Conservation (phyloP, 2,797 vertebrate species). For the Semotilus atromaculatus region DNA sequence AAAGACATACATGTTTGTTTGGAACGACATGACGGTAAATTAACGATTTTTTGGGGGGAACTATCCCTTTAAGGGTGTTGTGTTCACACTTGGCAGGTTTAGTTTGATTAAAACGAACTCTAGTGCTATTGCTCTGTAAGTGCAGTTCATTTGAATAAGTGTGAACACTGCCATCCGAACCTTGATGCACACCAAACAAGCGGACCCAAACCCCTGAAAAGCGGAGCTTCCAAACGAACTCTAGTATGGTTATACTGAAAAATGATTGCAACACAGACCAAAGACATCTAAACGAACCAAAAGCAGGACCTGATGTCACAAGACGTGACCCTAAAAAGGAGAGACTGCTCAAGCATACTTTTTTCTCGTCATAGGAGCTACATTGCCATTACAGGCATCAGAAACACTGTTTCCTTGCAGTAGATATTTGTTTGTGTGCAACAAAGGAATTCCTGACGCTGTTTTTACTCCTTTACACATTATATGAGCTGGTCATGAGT, state of each 20-base stretch:
- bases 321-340: background rate
- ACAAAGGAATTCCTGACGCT: background rate
- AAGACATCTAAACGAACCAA: background rate
- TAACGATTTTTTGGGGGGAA: too few relatives aligned
- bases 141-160: background rate
- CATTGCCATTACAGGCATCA: background rate
- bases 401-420: too few relatives aligned
- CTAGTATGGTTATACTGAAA: background rate
- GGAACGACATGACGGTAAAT: background rate
- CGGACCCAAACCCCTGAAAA: background rate
- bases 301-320: background rate
- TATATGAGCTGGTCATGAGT: background rate
- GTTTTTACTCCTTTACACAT: background rate
- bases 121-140: background rate
- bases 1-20: background rate
- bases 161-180: background rate
- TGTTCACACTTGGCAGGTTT: background rate
- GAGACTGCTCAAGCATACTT: background rate
- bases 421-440: background rate
- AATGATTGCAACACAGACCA: background rate
- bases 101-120: background rate
- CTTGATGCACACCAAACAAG: background rate
- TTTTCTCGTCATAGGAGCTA: background rate
- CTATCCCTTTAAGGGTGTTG: background rate
- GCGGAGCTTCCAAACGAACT: background rate